Percentiles rank a stretch among this genome's conserved stretches.
Evolutionary conservation across 2,113 vertebrate species (phyloP).

Genomic region (Myotis yumanensis): DNA sequence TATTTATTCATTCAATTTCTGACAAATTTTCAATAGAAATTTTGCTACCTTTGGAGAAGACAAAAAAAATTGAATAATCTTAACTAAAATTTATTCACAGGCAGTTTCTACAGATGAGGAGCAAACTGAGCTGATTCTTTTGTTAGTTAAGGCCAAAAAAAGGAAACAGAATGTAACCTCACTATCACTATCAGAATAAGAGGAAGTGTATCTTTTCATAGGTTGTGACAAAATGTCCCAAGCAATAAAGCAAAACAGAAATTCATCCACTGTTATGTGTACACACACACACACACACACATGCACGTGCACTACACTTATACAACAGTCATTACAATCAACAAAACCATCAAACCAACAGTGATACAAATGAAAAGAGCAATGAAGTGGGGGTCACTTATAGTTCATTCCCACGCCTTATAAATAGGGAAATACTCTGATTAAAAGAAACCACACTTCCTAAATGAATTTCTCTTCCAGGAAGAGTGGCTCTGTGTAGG

Average conservation of each 20-base stretch:
- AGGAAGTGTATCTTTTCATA: neutral
- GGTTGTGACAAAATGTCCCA: neutral
- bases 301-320: neutral
- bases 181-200: neutral
- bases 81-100: neutral
- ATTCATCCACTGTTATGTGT: neutral
- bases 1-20: neutral
- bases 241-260: slow-evolving; percentile 1
- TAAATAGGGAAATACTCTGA: neutral
- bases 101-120: neutral
- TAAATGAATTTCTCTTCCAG: neutral
- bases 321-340: neutral
- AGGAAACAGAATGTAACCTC: neutral
- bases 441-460: neutral
- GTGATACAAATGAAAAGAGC: neutral
- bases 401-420: neutral
- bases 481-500: neutral
- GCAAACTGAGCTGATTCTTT: neutral
- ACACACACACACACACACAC: neutral
- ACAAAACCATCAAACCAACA: neutral
- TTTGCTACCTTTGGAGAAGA: slow-evolving; percentile 5
- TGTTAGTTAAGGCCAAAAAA: neutral
- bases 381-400: slow-evolving; percentile 2
- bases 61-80: neutral
- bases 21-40: neutral